Percentiles rank a stretch among this genome's conserved stretches.
These are phyloP conservation scores for Mixornis gularis DNA, from an alignment of 2,113 vertebrate genomes.

Conservation along the genomic window DNA sequence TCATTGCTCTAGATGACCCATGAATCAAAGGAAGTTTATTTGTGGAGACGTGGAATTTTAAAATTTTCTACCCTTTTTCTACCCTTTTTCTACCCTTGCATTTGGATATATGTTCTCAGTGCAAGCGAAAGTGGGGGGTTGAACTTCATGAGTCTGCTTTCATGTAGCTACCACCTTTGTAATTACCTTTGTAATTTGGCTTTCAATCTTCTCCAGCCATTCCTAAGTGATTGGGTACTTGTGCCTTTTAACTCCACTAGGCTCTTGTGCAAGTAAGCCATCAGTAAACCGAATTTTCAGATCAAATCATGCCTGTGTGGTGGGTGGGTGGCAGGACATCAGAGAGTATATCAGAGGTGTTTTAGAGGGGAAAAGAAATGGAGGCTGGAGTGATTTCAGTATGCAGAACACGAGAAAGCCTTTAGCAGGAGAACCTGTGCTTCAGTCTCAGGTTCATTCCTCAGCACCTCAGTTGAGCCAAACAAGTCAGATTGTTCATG, in stretches of 20 bases:
- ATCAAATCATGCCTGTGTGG: not conserved
- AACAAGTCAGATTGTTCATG: not conserved
- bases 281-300: not conserved
- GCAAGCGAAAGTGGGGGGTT: fast-evolving
- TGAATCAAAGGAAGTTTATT: not conserved
- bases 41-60: not conserved
- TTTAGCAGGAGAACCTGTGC: not conserved
- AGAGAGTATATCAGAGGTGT: not conserved
- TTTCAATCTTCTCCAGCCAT: not conserved
- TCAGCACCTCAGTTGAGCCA: not conserved
- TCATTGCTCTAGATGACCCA: not conserved
- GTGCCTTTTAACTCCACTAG: not conserved
- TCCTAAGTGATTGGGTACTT: not conserved
- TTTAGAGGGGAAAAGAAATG: not conserved
- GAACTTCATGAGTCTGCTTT: not conserved
- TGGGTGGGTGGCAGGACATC: not conserved
- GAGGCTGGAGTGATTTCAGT: not conserved
- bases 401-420: not conserved
- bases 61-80: not conserved
- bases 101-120: not conserved
- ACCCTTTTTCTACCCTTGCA: not conserved
- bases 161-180: not conserved
- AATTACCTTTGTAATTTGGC: not conserved
- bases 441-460: not conserved
- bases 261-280: not conserved